A percentile compares a stretch with the other conserved stretches of the same genome.
Conservation (phyloP, 2,888 invertebrate species). For the Alviniconcha strummeri region DNA sequence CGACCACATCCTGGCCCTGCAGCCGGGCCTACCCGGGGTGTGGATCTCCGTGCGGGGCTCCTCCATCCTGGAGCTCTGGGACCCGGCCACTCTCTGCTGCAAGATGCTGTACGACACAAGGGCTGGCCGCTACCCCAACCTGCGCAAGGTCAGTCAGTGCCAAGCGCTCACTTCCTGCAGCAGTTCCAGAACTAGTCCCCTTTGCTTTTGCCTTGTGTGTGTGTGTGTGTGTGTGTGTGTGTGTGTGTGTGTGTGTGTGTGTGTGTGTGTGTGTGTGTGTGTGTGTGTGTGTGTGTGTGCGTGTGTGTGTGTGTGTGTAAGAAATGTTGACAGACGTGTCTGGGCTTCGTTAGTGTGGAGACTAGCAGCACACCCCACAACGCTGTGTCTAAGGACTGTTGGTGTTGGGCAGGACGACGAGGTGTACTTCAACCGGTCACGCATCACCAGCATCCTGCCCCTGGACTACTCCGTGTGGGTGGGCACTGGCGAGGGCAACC, state of each 20-base stretch:
- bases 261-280: background rate
- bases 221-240: background rate
- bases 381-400: too few relatives aligned
- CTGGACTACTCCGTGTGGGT: constrained; percentile 74
- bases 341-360: too few relatives aligned
- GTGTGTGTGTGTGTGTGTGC: background rate
- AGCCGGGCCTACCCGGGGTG: constrained; percentile 72
- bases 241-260: background rate
- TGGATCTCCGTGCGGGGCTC: constrained; percentile 76
- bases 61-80: constrained; percentile 76
- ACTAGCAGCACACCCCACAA: too few relatives aligned
- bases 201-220: background rate
- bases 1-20: constrained; percentile 74
- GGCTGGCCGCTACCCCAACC: constrained; percentile 64
- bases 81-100: constrained; percentile 72
- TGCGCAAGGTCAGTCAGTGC: constrained; percentile 60
- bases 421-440: constrained; percentile 67
- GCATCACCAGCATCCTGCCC: constrained; percentile 73
- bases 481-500: constrained; percentile 75
- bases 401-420: constrained; percentile 67
- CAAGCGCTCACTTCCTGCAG: background rate
- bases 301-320: background rate
- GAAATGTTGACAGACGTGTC: too few relatives aligned
- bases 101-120: constrained; percentile 75
- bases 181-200: background rate